Base-by-base conservation (phyloP, 1,140 invertebrate species). In the Pantala flavescens region DNA sequence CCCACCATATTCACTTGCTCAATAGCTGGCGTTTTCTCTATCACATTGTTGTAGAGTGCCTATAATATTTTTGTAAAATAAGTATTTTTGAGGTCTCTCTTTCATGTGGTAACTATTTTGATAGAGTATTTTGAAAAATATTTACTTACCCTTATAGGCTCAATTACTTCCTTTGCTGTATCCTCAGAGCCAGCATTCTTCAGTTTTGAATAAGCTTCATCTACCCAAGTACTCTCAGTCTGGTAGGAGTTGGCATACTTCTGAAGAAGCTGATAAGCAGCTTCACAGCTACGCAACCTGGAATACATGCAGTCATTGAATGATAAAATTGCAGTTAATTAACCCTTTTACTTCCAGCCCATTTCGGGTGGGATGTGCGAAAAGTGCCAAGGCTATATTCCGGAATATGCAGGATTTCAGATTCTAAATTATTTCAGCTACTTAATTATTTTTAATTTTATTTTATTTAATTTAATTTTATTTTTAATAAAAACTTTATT, bases 1-100 rank as follows among this genome's bases (percentile, higher is more conserved):
- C 97, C 97, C 81, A 94, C 93, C 77, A 93, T 87, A 84, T 98
- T 98, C 79, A 98, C 94, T 81, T 94, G 90, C 85, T 99, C 97
- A 80, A 99, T 96, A 81, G 93, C 91, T 79, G 93, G 91, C 78
- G 93, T 94, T 80, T 93, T 89, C 83, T 98, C 95, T 79, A 94
- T 90, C 76, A 97, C 90, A 81, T 88, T 90, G 80, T 94, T 94
- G 82, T 97, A 91, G 80, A 97, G 87, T 80, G 90, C 92, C 96
- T 98, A 85, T 77, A 88, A 86, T 80, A 81, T 82, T 73, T 23
- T 23, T 2, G 2, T 23, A 14, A 72, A 9, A n/a, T 19, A 23
- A 72, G 19, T 7, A 43, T n/a, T 71, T 16, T 21, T 73, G 24
- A 74, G 70, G 11, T 43, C 23, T 36, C 28, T 36, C n/a, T 36